Evolutionary conservation across 1,140 invertebrate genomes (phyloP).

Genomic region (Pseudomyrmex gracilis): DNA sequence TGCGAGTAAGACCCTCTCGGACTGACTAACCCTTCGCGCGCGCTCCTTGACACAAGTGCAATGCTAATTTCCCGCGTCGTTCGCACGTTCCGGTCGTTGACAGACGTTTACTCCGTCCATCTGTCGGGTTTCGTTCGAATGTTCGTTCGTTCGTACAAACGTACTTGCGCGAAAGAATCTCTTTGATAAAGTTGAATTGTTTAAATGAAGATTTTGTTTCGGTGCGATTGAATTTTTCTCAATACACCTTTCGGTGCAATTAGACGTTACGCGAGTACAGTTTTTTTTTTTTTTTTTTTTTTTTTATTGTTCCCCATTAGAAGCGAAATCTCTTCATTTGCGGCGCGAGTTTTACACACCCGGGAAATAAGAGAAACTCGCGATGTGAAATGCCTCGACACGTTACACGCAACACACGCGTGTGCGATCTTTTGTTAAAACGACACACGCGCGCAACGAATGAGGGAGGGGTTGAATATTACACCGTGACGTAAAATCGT

Average conservation of each 20-base stretch:
- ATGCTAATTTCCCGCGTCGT: conserved; percentile 51
- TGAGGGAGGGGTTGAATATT: background rate
- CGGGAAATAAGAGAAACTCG: background rate
- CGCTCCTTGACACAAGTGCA: conserved; percentile 22
- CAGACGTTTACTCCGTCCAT: conserved; percentile 21
- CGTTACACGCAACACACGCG: background rate
- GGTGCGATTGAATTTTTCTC: background rate
- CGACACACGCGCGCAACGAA: background rate
- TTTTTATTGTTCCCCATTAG: no score
- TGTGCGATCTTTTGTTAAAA: conserved; percentile 17
- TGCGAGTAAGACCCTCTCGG: no score
- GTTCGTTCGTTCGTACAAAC: background rate
- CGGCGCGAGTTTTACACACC: background rate
- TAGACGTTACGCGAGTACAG: no score
- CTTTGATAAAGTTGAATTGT: conserved; percentile 4
- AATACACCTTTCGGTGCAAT: background rate
- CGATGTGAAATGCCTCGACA: background rate
- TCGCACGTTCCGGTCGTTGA: conserved; percentile 58
- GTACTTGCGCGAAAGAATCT: background rate
- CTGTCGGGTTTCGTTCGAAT: background rate
- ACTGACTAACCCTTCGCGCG: conserved; percentile 47
- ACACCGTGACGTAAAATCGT: conserved; percentile 1
- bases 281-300: background rate
- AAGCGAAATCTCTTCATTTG: background rate
- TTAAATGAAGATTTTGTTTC: background rate